A percentile compares a stretch with the other conserved stretches of the same genome.
These are phyloP conservation scores for Pollenia griseotomentosa DNA, from an alignment of 2,888 invertebrate genomes.

Conservation along the genomic window DNA sequence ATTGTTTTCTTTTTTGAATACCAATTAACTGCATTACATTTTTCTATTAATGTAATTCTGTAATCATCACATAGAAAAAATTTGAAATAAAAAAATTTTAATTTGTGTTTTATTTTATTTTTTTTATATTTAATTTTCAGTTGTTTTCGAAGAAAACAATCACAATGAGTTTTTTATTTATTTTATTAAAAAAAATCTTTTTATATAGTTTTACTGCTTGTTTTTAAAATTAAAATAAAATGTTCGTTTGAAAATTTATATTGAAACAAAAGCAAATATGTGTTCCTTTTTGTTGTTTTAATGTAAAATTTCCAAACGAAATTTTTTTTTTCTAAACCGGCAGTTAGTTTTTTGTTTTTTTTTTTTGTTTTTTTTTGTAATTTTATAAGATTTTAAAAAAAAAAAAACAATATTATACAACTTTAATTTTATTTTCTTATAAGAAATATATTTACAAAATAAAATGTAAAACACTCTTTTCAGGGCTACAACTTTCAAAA, in stretches of 20 bases:
- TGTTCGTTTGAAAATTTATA: too few species aligned
- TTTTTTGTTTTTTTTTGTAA: background rate
- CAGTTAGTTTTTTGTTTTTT: background rate
- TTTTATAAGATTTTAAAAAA: slow-evolving; percentile 1
- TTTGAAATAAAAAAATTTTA: background rate
- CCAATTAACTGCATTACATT: slow-evolving; percentile 36
- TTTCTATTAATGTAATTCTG: slow-evolving; percentile 63
- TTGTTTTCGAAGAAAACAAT: slow-evolving; percentile 65
- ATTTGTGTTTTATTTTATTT: slow-evolving; percentile 30
- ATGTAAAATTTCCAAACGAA: too few species aligned
- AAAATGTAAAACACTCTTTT: slow-evolving; percentile 16
- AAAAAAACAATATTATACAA: slow-evolving; percentile 21
- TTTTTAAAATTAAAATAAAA: background rate
- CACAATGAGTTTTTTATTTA: slow-evolving; percentile 56
- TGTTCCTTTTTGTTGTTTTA: too few species aligned
- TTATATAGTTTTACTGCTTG: too few species aligned
- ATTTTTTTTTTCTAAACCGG: too few species aligned
- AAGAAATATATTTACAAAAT: slow-evolving; percentile 48
- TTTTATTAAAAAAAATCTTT: slow-evolving; percentile 52
- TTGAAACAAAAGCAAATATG: too few species aligned
- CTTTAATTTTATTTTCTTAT: slow-evolving; percentile 23
- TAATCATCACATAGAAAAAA: slow-evolving; percentile 38
- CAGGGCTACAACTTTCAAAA: slow-evolving; percentile 11
- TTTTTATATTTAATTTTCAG: slow-evolving; percentile 17
- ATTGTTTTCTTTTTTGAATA: slow-evolving; percentile 59